Conservation (phyloP, 2,888 invertebrate species). For the Drosophila fulvimacula region DNA sequence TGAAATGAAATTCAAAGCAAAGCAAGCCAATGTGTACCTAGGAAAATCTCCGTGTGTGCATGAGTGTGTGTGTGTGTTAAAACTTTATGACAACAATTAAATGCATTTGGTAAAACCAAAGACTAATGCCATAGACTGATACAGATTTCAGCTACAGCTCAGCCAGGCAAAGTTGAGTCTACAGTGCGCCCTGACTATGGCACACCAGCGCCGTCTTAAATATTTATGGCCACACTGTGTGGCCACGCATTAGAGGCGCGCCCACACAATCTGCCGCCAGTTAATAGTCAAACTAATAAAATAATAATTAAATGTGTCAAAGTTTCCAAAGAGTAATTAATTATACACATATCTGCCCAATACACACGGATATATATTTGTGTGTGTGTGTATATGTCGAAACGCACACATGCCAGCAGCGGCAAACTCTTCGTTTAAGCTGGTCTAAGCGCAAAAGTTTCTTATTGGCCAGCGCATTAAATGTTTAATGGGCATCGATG, state of each 20-base stretch:
- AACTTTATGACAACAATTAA: slow-evolving; percentile 73
- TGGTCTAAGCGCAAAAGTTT: slow-evolving; percentile 56
- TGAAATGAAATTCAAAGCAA: slow-evolving; percentile 62
- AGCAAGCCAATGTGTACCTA: slow-evolving; percentile 28
- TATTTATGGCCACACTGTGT: slow-evolving; percentile 37
- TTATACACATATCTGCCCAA: slow-evolving; percentile 65
- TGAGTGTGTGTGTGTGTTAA: slow-evolving; percentile 10
- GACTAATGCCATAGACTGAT: slow-evolving; percentile 40
- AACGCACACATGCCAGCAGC: slow-evolving; percentile 6
- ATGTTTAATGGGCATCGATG: slow-evolving; percentile 63
- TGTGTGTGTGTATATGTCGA: neutral
- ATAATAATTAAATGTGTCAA: slow-evolving; percentile 82
- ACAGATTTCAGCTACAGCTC: slow-evolving; percentile 27
- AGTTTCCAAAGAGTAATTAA: slow-evolving; percentile 75
- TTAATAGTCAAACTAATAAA: slow-evolving; percentile 72
- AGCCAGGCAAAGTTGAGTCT: slow-evolving; percentile 15
- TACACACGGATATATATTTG: neutral
- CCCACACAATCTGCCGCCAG: slow-evolving; percentile 38
- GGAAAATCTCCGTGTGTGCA: neutral
- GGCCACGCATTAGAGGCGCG: slow-evolving; percentile 35
- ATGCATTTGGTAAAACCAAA: slow-evolving; percentile 53
- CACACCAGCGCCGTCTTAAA: slow-evolving; percentile 22
- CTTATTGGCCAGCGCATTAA: slow-evolving; percentile 57
- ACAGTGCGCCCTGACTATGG: slow-evolving; percentile 25
- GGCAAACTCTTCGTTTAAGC: slow-evolving; percentile 33